Evolutionary conservation across 2,797 vertebrate genomes (phyloP).

Genomic region (Diceros bicornis): DNA sequence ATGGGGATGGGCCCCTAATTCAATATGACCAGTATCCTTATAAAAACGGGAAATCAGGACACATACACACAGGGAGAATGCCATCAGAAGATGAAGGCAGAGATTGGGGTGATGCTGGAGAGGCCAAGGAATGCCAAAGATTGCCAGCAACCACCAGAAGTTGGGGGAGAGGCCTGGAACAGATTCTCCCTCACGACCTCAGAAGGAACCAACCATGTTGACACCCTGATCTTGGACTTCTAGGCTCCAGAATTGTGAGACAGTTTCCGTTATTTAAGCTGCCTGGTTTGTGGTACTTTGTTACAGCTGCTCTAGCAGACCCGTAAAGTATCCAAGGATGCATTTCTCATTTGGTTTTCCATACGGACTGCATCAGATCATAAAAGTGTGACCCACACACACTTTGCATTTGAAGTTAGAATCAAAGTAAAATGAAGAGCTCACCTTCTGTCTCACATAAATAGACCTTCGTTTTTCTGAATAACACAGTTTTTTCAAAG

Average conservation of each 20-base stretch:
- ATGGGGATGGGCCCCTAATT: accelerated
- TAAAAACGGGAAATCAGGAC: background rate
- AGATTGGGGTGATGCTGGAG: background rate
- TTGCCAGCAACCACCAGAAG: background rate
- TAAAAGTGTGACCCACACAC: background rate
- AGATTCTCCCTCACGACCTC: background rate
- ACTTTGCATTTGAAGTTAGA: background rate
- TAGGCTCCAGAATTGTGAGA: too few species aligned
- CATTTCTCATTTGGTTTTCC: background rate
- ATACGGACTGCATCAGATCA: background rate
- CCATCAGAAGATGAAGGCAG: background rate
- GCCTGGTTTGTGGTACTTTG: background rate
- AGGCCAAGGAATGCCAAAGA: background rate
- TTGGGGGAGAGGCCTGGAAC: accelerated
- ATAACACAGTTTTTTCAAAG: background rate
- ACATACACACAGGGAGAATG: accelerated
- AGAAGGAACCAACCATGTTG: background rate
- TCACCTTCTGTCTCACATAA: background rate
- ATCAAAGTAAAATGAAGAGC: background rate
- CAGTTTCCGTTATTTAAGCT: background rate
- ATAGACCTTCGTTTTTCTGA: background rate
- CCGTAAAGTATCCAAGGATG: too few species aligned
- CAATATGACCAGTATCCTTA: background rate
- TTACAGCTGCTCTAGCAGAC: background rate
- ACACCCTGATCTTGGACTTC: background rate